Evolutionary conservation across 2,888 invertebrate species (phyloP).

Genomic region (Gastrophysa polygoni): DNA sequence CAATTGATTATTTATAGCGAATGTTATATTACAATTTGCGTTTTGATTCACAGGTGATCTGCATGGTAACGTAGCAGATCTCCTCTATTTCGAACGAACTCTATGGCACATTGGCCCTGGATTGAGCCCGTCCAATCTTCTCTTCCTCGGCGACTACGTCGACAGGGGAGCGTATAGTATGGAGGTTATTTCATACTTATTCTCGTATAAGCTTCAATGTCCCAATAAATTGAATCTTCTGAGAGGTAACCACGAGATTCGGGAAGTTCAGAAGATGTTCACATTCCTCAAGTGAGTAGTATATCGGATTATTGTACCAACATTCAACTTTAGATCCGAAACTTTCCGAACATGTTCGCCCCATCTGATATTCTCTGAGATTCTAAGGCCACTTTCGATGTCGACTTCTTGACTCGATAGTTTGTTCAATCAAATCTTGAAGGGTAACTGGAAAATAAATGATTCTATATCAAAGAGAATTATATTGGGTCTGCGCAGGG

Average conservation of each 20-base stretch:
- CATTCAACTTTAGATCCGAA: too few relatives aligned
- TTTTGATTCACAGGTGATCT: conserved; percentile 65
- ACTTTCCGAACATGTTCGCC: too few relatives aligned
- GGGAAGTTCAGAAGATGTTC: conserved; percentile 75
- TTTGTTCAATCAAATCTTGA: too few relatives aligned
- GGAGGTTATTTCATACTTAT: conserved; percentile 73
- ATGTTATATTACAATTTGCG: too few relatives aligned
- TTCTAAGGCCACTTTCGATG: too few relatives aligned
- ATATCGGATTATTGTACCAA: too few relatives aligned
- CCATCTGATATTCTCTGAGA: too few relatives aligned
- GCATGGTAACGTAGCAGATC: conserved; percentile 74
- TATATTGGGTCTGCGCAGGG: too few relatives aligned
- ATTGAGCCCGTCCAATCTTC: conserved; percentile 67
- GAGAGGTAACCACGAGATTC: conserved; percentile 78
- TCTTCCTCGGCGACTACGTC: conserved; percentile 80
- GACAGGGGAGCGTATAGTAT: conserved; percentile 73
- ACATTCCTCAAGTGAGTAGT: conserved; percentile 68
- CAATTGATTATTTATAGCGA: too few relatives aligned
- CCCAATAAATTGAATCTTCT: conserved; percentile 69
- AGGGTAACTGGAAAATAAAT: too few relatives aligned
- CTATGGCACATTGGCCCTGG: conserved; percentile 73
- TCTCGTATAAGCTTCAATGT: conserved; percentile 72
- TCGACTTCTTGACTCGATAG: too few relatives aligned
- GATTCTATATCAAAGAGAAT: too few relatives aligned
- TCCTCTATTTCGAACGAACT: conserved; percentile 70